These are phyloP conservation scores for Furnarius figulus DNA, from an alignment of 2,113 vertebrate species.

Conservation along the genomic window DNA sequence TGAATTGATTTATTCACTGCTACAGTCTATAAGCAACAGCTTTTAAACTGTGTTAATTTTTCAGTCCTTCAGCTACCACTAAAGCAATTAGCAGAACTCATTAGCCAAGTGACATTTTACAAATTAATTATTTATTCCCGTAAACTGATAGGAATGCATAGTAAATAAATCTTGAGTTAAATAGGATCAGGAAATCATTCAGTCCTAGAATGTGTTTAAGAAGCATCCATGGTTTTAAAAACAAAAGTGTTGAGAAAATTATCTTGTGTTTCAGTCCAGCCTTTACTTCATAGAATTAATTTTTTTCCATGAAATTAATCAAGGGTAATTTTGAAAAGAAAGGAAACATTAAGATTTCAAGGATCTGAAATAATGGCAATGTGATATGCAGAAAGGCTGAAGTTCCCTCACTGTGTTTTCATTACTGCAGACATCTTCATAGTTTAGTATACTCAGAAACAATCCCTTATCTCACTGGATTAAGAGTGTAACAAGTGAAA, in stretches of 20 bases:
- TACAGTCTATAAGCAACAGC: background rate
- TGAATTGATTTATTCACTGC: background rate
- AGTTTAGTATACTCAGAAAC: background rate
- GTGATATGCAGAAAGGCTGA: background rate
- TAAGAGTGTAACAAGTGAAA: background rate
- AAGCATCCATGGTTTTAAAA: background rate
- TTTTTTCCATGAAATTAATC: background rate
- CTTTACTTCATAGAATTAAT: background rate
- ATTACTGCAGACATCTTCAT: background rate
- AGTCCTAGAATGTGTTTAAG: background rate
- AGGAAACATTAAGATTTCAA: background rate
- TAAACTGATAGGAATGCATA: background rate
- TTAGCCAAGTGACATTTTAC: slow-evolving; percentile 6
- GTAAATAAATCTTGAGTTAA: slow-evolving; percentile 37
- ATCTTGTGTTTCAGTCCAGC: background rate
- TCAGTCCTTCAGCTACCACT: background rate
- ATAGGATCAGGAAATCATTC: background rate
- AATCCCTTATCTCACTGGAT: background rate
- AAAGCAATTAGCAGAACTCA: slow-evolving; percentile 30
- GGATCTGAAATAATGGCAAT: background rate
- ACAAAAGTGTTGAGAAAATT: background rate
- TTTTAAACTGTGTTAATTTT: background rate
- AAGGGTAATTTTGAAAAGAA: background rate
- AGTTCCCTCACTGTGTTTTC: background rate
- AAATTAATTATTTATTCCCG: slow-evolving; percentile 3